Base-by-base conservation (phyloP, 2,797 vertebrate genomes). In the Momotus momota region DNA sequence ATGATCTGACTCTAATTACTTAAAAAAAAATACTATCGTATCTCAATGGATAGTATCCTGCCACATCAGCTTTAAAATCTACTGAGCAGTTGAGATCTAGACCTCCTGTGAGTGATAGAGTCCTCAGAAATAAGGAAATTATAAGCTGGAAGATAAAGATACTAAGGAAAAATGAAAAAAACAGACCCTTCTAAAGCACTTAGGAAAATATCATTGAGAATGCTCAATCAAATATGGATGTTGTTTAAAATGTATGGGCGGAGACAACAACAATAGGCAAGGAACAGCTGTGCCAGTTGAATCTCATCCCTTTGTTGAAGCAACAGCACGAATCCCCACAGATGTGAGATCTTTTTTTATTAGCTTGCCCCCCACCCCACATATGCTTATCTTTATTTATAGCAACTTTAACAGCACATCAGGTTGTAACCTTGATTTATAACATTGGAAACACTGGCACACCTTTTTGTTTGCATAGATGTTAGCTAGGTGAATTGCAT, bases 361-460 rank as follows among this genome's bases (percentile, higher is more conserved):
- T 90, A 67, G 57, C n/a, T 95, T 77, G 48, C 11, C 43, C 21
- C 14, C n/a, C 19, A 1, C 54, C 22, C 41, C 46, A 65, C 52
- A 49, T 52, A 67, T 6, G 77, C 20, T 80, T 75, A 61, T 57
- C 89, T 88, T 92, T 93, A 90, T 95, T 94, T 91, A 91, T 64
- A 72, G 41, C 58, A 84, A 86, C 57, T 91, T 71, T 93, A 88
- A 85, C 67, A 88, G 48, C 70, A 78, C 90, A 81, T 88, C 49
- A 84, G 84, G 77, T 79, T 94, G 64, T 85, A 94, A 93, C 75
- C 54, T 88, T 94, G 86, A 90, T 96, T 96, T 91, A 91, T 85
- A 81, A 31, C 85, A 81, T n/a, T 84, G 48, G 29, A 64, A 92
- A 82, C 0, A 3, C 78, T 92, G 83, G 81, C 27, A 18, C 40